Evolutionary conservation across 2,888 invertebrate genomes (phyloP), one percentile per base, ranked within the genome.

Genomic region (Amphimallon solstitiale): DNA sequence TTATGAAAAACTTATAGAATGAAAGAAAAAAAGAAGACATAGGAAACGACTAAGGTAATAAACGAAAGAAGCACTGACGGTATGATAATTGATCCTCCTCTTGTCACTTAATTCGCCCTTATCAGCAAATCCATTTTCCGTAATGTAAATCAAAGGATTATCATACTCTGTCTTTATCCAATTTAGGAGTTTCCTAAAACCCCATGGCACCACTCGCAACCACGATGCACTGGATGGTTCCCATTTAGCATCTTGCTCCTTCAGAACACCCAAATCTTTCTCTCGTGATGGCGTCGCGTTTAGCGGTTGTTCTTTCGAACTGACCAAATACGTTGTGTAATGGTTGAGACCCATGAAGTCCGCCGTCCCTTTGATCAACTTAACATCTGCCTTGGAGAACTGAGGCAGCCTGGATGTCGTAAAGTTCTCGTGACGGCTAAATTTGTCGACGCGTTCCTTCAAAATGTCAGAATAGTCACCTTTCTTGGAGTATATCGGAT

Each of bases 311-410:
- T 76, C 67, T 1, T 72, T 61, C 37, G 76, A 63, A 7, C 82
- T 71, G 0, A 83, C 82, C 69, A 86, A 60, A 67, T 79, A 81
- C 0, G 86, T 83, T 0, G 88, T 85, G 77, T 89, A 91, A 64
- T 88, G 84, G 74, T 90, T 91, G 3, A 91, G 71, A 0, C 89
- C 90, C 29, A 91, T 82, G 78, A 89, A 90, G 76, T 92, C 91
- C 68, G 75, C 84, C 69, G 84, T 85, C 74, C 84, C 87, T 75
- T 74, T 74, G 43, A 86, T 80, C 6, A 76, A 73, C 23, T 79
- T 67, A 5, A 85, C 78, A 81, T 86, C 85, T 9, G 80, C 70
- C 9, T 70, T 40, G 0, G 81, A 78, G 52, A 87, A 84, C 38
- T 67, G 63, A 0, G 86, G 86, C 19, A 87, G 75, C 64, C 85